These are phyloP conservation scores for Clangula hyemalis DNA, from an alignment of 2,797 vertebrate genomes.

Conservation along the genomic window DNA sequence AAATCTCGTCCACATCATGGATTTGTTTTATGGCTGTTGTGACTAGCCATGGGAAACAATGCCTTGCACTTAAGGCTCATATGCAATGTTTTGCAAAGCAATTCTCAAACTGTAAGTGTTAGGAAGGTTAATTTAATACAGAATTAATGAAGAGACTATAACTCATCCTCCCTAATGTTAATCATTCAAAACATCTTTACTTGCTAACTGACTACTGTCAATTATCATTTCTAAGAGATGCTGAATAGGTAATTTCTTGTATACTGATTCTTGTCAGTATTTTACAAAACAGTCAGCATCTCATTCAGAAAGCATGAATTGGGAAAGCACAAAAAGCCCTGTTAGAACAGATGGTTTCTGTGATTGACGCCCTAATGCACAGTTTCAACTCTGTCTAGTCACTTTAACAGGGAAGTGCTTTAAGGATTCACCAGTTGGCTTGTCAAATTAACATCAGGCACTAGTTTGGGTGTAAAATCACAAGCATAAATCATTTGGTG, in stretches of 20 bases:
- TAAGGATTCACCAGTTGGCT: conserved; percentile 62
- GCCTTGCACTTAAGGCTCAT: not conserved
- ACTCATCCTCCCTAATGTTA: conserved; percentile 31
- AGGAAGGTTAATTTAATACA: conserved; percentile 43
- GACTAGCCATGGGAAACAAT: not conserved
- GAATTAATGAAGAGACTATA: conserved; percentile 25
- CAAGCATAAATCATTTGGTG: conserved; percentile 40
- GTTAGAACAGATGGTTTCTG: conserved; percentile 66
- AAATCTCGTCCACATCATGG: not conserved
- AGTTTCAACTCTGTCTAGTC: conserved; percentile 65
- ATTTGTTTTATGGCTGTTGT: conserved; percentile 22
- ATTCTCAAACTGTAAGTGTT: not conserved
- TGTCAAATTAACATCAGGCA: conserved; percentile 64
- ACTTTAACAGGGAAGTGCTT: conserved; percentile 62
- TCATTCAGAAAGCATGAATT: conserved; percentile 51
- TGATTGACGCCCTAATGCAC: conserved; percentile 60
- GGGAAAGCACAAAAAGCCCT: conserved; percentile 53
- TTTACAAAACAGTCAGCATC: conserved; percentile 55
- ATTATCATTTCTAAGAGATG: conserved; percentile 39
- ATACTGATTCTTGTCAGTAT: conserved; percentile 63
- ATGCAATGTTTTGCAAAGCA: not conserved
- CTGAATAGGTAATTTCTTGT: conserved; percentile 57
- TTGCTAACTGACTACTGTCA: conserved; percentile 58
- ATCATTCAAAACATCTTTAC: conserved; percentile 52
- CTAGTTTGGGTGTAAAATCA: conserved; percentile 51